Evolutionary conservation across 2,888 invertebrate genomes (phyloP), one percentile per base, ranked within the genome.

Genomic region (Archips crataeganus): DNA sequence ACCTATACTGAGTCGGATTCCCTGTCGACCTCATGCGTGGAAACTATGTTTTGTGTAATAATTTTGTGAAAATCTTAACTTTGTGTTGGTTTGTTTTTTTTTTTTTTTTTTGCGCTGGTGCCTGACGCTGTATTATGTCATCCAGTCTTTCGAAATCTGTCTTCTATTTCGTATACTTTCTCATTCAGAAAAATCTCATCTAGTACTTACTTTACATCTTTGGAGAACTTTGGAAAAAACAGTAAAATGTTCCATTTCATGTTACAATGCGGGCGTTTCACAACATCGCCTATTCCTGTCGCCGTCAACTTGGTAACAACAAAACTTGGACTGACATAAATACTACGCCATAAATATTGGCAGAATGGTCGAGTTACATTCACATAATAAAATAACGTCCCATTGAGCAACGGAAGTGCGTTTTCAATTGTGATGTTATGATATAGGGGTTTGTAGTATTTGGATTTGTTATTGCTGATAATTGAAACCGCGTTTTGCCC

Each of bases 321-420:
- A 54, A 71, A 66, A 61, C 60, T 66, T 66, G 49, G 45, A 45
- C 60, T 66, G 32, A 66, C 66, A 66, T 54, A n/a, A n/a, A n/a
- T 71, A 61, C 51, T 42, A 13, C 51, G 15, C 66, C 60, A 61
- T 66, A 71, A 66, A 71, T 71, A 64, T 71, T 54, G 61, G 60
- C 23, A 61, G 61, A 71, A 71, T 66, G 66, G 61, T 42, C 13
- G 49, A 65, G 61, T 42, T 49, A 60, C 42, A 45, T 36, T 39
- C 62, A 62, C 54, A 11, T 32, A 34, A 66, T 66, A 45, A 71
- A 61, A 71, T 61, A 45, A 71, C 42, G 60, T 61, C 11, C 51
- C 51, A 45, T 34, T 60, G 39, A 51, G 13, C 34, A 42, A 3
- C 10, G 60, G 42, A 61, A 71, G 66, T 71, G 34, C 54, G 47